Evolutionary conservation across 2,797 vertebrate species (phyloP), one percentile per base, ranked within the genome.

Genomic region (Lutjanus argentimaculatus): DNA sequence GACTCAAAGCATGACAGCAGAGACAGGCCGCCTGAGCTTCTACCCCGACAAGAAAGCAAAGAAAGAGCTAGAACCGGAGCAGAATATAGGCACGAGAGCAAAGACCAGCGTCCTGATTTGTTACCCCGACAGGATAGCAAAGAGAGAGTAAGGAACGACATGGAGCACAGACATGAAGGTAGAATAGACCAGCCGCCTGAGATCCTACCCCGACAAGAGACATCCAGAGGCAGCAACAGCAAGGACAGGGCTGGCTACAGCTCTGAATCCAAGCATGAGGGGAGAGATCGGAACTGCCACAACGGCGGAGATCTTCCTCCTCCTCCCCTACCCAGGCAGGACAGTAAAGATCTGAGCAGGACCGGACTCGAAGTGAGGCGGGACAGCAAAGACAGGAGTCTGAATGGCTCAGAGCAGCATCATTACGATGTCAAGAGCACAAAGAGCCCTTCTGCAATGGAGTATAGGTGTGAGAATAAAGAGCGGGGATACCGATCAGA

Each of bases 401-500:
- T 86, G 72, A 96, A 94, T 48, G 93, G 92, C 70, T 90, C 88
- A 4, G 92, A 94, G 72, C 91, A 89, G 53, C 88, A 92, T 61
- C 89, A 92, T 57, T 84, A 88, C 16, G 94, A 95, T 22, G 61
- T 83, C 49, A 95, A 94, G 82, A 90, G 81, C 81, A 83, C 79
- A 55, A 93, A 93, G 80, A 92, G 89, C 67, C 89, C 92, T 2
- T 81, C 86, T 8, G 85, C 92, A 13, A 57, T 83, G 63, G 91
- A 97, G 90, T 96, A 88, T 22, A 92, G 84, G 80, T 69, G 85
- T 45, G 94, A 95, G 82, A 96, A 92, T 83, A 98, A 97, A 93
- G 97, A 99, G 46, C 94, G 95, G 83, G 95, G 93, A 80, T 95
- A 96, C 93, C 97, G 96, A 93, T 95, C 96, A 21, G 98, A 99